phyloP scores from a whole-genome alignment of 2,888 invertebrate species.

The Mycogona germanica region DNA sequence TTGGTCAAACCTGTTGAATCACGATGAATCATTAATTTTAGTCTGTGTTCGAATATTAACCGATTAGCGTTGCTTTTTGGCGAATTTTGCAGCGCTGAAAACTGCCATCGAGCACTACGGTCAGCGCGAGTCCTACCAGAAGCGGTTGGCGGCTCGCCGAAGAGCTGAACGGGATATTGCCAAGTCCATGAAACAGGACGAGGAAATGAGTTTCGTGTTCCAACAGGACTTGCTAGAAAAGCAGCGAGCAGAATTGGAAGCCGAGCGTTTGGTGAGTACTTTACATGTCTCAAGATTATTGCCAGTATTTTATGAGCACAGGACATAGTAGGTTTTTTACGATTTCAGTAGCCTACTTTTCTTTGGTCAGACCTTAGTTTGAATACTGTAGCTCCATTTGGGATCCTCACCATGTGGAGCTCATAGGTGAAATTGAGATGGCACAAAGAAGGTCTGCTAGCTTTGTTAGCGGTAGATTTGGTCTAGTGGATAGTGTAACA shows the following conservation, averaged over 20 bases:
- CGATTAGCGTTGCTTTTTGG: not conserved
- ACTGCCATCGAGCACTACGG: constrained; percentile 57
- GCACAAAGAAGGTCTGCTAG: too few relatives aligned
- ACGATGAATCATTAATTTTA: too few relatives aligned
- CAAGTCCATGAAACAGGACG: constrained; percentile 41
- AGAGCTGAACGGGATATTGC: constrained; percentile 39
- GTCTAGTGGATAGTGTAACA: too few relatives aligned
- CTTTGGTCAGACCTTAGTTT: too few relatives aligned
- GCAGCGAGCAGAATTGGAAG: constrained; percentile 47
- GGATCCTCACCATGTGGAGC: too few relatives aligned
- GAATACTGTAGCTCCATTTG: too few relatives aligned
- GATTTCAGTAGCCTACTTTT: too few relatives aligned
- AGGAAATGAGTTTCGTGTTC: constrained; percentile 43
- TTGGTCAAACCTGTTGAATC: too few relatives aligned
- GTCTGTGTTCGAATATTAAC: not conserved
- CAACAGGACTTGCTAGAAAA: constrained; percentile 41
- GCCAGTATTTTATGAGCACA: too few relatives aligned
- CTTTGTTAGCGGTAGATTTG: too few relatives aligned
- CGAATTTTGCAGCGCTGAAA: constrained; percentile 42
- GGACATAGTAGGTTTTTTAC: too few relatives aligned
- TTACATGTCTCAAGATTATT: not conserved
- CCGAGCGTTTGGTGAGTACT: constrained; percentile 46
- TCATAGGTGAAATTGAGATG: too few relatives aligned
- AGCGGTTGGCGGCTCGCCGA: constrained; percentile 44
- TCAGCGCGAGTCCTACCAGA: constrained; percentile 55